Evolutionary conservation across 2,113 vertebrate species (phyloP).

Genomic region (Phrynosoma platyrhinos): DNA sequence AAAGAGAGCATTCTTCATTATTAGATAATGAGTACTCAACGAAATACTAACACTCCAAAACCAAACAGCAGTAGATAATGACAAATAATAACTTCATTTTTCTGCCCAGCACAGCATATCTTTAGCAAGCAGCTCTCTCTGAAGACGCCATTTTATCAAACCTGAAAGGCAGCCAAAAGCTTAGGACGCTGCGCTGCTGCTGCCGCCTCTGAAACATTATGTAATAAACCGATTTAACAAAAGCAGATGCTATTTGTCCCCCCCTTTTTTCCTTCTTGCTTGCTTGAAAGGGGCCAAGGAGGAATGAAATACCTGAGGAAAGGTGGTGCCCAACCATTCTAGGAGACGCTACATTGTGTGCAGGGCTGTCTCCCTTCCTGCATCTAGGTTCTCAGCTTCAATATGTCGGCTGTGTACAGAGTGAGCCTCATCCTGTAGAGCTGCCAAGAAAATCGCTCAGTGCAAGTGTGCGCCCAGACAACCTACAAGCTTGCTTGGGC

Average conservation of each 20-base stretch:
- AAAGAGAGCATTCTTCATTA: slow-evolving; percentile 46
- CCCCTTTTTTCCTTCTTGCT: background rate
- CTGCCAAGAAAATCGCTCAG: slow-evolving; percentile 84
- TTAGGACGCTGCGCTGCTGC: slow-evolving; percentile 68
- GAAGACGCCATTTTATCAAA: slow-evolving; percentile 92
- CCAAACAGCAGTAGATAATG: slow-evolving; percentile 52
- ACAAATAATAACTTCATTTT: slow-evolving; percentile 50
- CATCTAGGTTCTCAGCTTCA: slow-evolving; percentile 78
- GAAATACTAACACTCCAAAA: slow-evolving; percentile 51
- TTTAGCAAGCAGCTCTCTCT: slow-evolving; percentile 80
- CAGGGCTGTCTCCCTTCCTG: slow-evolving; percentile 81
- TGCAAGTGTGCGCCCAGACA: slow-evolving; percentile 77
- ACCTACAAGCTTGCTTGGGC: slow-evolving; percentile 75
- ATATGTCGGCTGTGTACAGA: slow-evolving; percentile 78
- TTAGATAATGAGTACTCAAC: slow-evolving; percentile 36
- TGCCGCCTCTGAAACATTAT: slow-evolving; percentile 72
- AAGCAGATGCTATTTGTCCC: slow-evolving; percentile 68
- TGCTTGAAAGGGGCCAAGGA: slow-evolving; percentile 70
- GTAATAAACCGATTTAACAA: slow-evolving; percentile 77
- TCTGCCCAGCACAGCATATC: slow-evolving; percentile 67
- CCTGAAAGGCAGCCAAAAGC: slow-evolving; percentile 86
- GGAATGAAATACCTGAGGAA: slow-evolving; percentile 86
- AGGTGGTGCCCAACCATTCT: slow-evolving; percentile 78
- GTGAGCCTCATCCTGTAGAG: slow-evolving; percentile 84
- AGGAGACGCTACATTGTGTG: slow-evolving; percentile 80